A percentile compares a stretch with the other conserved stretches of the same genome.
These are phyloP conservation scores for Carollia perspicillata DNA, from an alignment of 2,113 vertebrate species.

Conservation along the genomic window DNA sequence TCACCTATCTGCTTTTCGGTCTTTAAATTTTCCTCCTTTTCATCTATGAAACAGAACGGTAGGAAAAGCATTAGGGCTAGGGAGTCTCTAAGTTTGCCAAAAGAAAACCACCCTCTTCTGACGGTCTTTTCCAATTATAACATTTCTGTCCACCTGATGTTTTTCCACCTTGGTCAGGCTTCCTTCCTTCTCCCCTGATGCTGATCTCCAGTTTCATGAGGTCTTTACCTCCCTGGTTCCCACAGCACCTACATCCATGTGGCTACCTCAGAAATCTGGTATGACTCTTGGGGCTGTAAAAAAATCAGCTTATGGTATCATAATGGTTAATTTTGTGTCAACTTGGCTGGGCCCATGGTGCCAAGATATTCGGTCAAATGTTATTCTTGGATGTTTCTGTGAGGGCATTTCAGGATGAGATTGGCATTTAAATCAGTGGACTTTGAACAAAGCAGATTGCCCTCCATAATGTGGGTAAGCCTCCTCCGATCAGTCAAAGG, in stretches of 20 bases:
- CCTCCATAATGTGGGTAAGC: neutral
- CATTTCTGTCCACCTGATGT: neutral
- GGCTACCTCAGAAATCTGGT: neutral
- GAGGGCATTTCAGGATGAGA: neutral
- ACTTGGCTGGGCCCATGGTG: neutral
- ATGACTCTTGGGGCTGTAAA: neutral
- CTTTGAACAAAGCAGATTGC: neutral
- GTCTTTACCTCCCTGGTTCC: neutral
- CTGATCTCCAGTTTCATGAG: neutral
- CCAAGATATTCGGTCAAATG: neutral
- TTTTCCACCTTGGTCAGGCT: neutral
- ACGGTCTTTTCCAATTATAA: neutral
- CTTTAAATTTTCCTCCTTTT: neutral
- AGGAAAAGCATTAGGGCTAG: neutral
- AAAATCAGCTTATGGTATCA: neutral
- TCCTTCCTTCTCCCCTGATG: neutral
- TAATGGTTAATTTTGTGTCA: neutral
- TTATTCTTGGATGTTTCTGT: conserved; percentile 1
- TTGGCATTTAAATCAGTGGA: neutral
- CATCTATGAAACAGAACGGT: neutral
- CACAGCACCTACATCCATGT: neutral
- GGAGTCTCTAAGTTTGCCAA: neutral
- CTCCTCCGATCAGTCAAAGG: neutral
- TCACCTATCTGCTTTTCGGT: neutral
- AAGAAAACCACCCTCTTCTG: neutral